Evolutionary conservation across 2,797 vertebrate species (phyloP), one percentile per base, ranked within the genome.

Genomic region (Nasua narica): DNA sequence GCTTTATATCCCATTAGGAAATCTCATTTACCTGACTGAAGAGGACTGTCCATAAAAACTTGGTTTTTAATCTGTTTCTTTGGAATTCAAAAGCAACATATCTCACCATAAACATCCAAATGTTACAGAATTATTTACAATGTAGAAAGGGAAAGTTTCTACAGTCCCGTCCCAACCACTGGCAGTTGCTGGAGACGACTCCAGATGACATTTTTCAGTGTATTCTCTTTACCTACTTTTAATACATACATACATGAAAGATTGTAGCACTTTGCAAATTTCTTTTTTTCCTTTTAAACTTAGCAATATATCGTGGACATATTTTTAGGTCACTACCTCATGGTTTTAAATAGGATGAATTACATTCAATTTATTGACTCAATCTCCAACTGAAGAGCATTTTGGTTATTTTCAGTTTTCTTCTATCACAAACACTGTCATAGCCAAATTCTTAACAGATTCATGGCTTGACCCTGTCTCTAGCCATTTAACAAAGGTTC

Each of bases 1-100:
- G 82, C 77, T 97, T 96, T 94, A 60, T 76, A 76, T 91, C 69
- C 79, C 82, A 96, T 76, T 96, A 90, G 85, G 74, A 95, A 96
- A 91, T 82, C 85, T 82, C 88, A 86, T 56, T 54, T 35, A 86
- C 65, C 21, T 62, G 76, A 50, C 21, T 74, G 60, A 81, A 92
- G 23, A 83, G 67, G 27, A 58, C 16, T 91, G 32, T 52, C 69
- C n/a, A 70, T 86, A 94, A 91, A 91, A 86, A 85, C 32, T 40
- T 81, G 12, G 43, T 91, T 88, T 79, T 52, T 72, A 35, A 35
- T 40, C n/a, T 78, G 29, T 78, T 96, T 94, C 94, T 67, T 92
- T 74, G 54, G 21, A 94, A 96, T 95, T 93, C 35, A 72, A 93
- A 94, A 94, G 95, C 50, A 96, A 58, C 10, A 65, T 54, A 94